These are phyloP conservation scores for Idris sp. DNA, from an alignment of 1,140 invertebrate species.

Conservation along the genomic window DNA sequence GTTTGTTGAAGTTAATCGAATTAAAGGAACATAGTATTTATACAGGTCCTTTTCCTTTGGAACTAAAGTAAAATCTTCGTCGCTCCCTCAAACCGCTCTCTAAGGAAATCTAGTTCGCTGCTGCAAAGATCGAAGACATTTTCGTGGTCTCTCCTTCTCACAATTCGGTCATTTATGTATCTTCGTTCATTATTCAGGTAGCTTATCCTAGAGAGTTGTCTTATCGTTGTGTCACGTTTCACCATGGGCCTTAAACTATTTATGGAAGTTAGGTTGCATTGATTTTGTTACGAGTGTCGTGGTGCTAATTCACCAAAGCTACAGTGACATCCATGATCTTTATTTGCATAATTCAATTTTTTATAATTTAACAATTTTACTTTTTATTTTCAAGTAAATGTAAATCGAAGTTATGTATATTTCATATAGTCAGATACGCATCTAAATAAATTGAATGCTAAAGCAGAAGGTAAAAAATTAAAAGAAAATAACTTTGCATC, in stretches of 20 bases:
- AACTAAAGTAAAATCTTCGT: slow-evolving; percentile 47
- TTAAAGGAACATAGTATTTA: slow-evolving; percentile 32
- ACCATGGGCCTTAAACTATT: slow-evolving; percentile 52
- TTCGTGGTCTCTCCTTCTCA: slow-evolving; percentile 50
- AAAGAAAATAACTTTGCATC: slow-evolving; percentile 2
- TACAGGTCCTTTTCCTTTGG: slow-evolving; percentile 30
- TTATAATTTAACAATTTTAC: no score
- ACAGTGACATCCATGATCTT: slow-evolving; percentile 46
- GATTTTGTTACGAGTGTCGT: slow-evolving; percentile 55
- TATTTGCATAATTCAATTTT: slow-evolving; percentile 47
- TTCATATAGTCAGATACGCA: no score
- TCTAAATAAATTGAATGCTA: no score
- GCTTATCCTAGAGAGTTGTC: slow-evolving; percentile 52
- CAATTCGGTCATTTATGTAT: slow-evolving; percentile 59
- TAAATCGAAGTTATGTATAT: no score
- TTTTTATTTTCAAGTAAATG: no score
- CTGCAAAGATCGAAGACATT: slow-evolving; percentile 56
- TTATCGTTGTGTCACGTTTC: slow-evolving; percentile 44
- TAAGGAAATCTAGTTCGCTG: slow-evolving; percentile 55
- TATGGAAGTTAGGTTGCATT: slow-evolving; percentile 58
- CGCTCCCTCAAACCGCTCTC: slow-evolving; percentile 46
- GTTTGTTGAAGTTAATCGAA: slow-evolving; percentile 29
- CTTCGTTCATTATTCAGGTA: slow-evolving; percentile 59
- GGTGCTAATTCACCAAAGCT: slow-evolving; percentile 46
- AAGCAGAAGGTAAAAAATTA: background rate